Evolutionary conservation across 1,140 invertebrate species (phyloP).

Genomic region (Pteromalus puparum): DNA sequence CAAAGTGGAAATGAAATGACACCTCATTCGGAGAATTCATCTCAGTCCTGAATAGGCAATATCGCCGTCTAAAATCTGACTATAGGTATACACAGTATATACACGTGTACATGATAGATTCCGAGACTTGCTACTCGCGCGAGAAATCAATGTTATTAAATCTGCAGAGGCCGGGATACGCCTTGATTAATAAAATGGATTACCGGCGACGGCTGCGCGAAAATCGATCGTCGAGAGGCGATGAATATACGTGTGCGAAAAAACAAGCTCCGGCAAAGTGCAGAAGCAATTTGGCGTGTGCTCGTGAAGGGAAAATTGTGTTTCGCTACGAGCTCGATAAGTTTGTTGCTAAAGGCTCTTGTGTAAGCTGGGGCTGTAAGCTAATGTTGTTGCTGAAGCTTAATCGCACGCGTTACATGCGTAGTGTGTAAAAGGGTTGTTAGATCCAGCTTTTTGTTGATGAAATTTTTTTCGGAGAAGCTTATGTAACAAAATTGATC

Average conservation of each 20-base stretch:
- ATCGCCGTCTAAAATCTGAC: too few species aligned
- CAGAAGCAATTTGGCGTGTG: not conserved
- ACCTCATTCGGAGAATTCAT: too few species aligned
- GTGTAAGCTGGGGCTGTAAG: not conserved
- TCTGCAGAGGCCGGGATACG: not conserved
- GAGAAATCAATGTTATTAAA: slow-evolving; percentile 1
- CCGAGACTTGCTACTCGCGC: not conserved
- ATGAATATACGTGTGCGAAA: not conserved
- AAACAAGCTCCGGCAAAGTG: not conserved
- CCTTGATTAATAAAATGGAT: slow-evolving; percentile 37
- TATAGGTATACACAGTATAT: too few species aligned
- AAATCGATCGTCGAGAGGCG: not conserved
- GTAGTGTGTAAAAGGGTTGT: too few species aligned
- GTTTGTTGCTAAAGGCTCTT: not conserved
- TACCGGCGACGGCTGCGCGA: not conserved
- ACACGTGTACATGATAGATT: not conserved
- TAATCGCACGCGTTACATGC: not conserved
- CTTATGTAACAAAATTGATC: too few species aligned
- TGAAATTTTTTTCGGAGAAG: too few species aligned
- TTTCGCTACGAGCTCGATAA: not conserved
- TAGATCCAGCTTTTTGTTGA: not conserved
- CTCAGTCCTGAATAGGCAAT: too few species aligned
- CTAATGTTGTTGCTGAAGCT: not conserved
- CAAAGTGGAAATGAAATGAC: too few species aligned
- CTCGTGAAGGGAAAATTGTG: not conserved